Conservation (phyloP, 2,797 vertebrate species). For the Cygnus olor region DNA sequence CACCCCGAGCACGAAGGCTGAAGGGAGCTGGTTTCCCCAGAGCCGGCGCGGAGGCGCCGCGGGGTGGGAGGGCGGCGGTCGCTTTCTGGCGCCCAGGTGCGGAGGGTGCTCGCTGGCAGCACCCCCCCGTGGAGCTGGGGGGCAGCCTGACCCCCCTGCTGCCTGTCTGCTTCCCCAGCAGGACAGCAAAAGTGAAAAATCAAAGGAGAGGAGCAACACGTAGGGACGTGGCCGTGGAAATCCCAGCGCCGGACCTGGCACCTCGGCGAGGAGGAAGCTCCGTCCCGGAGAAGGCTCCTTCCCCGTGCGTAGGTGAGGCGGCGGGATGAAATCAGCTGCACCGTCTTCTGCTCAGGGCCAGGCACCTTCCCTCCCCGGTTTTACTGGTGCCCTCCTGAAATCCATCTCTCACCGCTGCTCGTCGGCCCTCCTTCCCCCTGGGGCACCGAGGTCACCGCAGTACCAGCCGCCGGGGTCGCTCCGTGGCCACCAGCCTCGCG, state of each 20-base stretch:
- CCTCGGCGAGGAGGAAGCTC: constrained; percentile 38
- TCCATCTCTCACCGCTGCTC: constrained; percentile 31
- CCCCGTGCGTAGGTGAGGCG: constrained; percentile 42
- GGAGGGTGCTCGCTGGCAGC: background rate
- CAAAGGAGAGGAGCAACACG: constrained; percentile 79
- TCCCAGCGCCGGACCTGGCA: constrained; percentile 14
- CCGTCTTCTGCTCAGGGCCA: constrained; percentile 8
- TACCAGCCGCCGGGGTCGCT: background rate
- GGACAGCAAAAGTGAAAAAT: constrained; percentile 80
- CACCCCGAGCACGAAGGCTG: background rate
- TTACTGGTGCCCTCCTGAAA: constrained; percentile 8
- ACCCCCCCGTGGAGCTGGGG: background rate
- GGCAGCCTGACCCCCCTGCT: background rate
- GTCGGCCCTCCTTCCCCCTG: background rate
- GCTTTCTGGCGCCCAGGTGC: background rate
- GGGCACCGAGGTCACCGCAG: too few species aligned
- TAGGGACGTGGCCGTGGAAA: constrained; percentile 7
- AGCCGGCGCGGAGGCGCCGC: background rate
- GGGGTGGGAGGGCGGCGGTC: rapidly evolving
- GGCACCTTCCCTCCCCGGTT: constrained; percentile 24
- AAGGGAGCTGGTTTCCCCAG: background rate
- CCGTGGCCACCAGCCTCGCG: constrained; percentile 12
- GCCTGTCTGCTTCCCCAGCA: background rate
- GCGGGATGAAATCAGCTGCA: background rate
- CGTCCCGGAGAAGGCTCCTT: constrained; percentile 39